Conservation (phyloP, 1,140 invertebrate genomes). For the Leptinotarsa undecemlineata region DNA sequence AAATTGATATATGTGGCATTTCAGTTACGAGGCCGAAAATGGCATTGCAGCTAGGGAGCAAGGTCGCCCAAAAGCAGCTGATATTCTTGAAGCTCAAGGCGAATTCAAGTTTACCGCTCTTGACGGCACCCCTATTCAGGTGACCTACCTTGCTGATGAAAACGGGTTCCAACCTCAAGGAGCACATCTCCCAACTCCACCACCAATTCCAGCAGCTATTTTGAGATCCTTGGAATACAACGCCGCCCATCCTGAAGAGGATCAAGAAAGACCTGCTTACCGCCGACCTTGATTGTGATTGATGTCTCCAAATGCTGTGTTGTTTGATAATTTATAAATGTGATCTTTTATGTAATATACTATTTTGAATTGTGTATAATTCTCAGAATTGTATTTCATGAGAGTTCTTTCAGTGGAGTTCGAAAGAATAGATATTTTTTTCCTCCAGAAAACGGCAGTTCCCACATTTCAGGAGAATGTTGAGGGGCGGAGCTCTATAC, state of each 20-base stretch:
- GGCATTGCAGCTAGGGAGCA: constrained; percentile 43
- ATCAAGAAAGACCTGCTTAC: constrained; percentile 16
- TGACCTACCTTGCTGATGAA: constrained; percentile 35
- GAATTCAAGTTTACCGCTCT: constrained; percentile 29
- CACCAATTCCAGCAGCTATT: constrained; percentile 38
- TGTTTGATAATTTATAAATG: constrained; percentile 10
- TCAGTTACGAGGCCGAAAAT: constrained; percentile 46
- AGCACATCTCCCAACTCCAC: constrained; percentile 33
- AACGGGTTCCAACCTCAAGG: constrained; percentile 37
- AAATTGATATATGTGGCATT: background rate
- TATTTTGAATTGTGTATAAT: constrained; percentile 6
- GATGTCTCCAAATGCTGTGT: background rate
- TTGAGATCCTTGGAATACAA: constrained; percentile 37
- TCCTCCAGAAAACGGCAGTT: no score
- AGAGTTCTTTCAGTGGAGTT: no score
- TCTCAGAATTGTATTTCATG: background rate
- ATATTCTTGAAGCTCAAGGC: constrained; percentile 25
- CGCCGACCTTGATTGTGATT: constrained; percentile 10
- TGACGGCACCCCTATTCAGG: constrained; percentile 28
- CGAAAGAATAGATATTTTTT: no score
- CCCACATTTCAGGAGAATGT: no score
- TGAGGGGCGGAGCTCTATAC: no score
- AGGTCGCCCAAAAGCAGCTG: constrained; percentile 52
- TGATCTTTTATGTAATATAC: constrained; percentile 16
- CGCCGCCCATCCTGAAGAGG: constrained; percentile 34